Evolutionary conservation across 2,888 invertebrate species (phyloP).

Genomic region (Ischnus inquisitorius): DNA sequence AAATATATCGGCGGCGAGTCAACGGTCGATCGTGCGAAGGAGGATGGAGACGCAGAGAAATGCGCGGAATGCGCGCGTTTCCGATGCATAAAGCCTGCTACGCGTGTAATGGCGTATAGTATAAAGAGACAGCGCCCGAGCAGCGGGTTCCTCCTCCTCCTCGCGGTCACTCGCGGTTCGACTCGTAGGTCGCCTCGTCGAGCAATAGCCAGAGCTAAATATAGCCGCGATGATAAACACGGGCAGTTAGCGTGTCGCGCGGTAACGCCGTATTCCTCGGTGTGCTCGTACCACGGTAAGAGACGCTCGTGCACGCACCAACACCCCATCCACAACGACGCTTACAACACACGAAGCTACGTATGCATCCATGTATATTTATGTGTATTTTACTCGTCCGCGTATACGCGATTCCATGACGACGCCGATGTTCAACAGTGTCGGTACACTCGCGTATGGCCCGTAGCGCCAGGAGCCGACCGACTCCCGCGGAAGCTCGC

Average conservation of each 20-base stretch:
- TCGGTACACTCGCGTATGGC: constrained; percentile 24
- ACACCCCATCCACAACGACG: constrained; percentile 16
- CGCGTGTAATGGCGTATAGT: constrained; percentile 47
- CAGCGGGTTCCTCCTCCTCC: constrained; percentile 62
- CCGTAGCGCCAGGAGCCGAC: constrained; percentile 13
- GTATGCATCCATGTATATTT: constrained; percentile 20
- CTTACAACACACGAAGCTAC: constrained; percentile 19
- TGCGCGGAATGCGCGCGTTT: not conserved
- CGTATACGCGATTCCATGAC: not conserved
- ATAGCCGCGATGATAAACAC: constrained; percentile 84
- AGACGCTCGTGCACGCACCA: constrained; percentile 28
- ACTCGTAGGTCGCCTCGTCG: constrained; percentile 76
- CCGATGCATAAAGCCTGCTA: constrained; percentile 8
- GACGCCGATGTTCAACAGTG: constrained; percentile 1
- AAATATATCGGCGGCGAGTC: not conserved
- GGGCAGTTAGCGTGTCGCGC: constrained; percentile 80
- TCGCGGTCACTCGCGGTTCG: constrained; percentile 67
- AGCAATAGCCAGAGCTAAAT: constrained; percentile 82
- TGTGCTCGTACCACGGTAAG: constrained; percentile 57
- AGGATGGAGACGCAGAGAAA: not conserved
- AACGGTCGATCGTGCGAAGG: not conserved
- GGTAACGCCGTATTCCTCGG: constrained; percentile 74
- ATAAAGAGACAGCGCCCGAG: constrained; percentile 37
- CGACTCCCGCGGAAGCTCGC: constrained; percentile 8
- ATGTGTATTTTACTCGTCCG: constrained; percentile 26